phyloP scores from a whole-genome alignment of 2,113 vertebrate species.

The Pseudois nayaur region DNA sequence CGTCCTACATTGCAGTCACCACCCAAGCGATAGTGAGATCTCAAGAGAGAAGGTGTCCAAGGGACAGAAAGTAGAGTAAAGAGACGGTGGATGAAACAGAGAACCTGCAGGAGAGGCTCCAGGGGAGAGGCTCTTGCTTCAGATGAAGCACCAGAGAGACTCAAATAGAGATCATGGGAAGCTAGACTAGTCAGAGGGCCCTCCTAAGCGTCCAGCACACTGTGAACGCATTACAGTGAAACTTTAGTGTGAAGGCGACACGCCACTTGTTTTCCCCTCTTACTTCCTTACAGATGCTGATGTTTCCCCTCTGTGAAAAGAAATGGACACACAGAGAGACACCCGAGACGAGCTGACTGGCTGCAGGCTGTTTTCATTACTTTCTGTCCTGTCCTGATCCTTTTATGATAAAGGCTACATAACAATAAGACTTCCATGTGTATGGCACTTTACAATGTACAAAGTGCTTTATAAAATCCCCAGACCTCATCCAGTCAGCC shows the following conservation, averaged over 20 bases:
- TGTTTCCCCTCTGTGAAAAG: background rate
- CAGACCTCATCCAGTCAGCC: background rate
- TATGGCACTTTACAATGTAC: background rate
- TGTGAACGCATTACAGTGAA: background rate
- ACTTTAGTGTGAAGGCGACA: background rate
- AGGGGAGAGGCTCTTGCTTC: background rate
- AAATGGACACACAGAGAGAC: background rate
- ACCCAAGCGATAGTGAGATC: background rate
- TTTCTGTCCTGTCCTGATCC: background rate
- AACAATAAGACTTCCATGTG: background rate
- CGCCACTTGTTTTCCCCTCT: background rate
- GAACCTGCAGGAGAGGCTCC: background rate
- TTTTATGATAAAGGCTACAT: background rate
- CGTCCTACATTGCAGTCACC: background rate
- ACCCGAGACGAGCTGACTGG: background rate
- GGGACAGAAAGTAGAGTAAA: background rate
- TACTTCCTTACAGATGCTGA: background rate
- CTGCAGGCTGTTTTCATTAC: background rate
- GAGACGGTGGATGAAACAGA: background rate
- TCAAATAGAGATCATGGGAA: background rate
- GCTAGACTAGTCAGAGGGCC: background rate
- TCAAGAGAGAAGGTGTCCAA: background rate
- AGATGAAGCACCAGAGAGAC: background rate
- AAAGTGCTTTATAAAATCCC: background rate
- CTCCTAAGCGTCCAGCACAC: background rate